Percentiles rank a stretch among this genome's conserved stretches.
These are phyloP conservation scores for Pyrgilauda ruficollis DNA, from an alignment of 2,113 vertebrate genomes.

Conservation along the genomic window DNA sequence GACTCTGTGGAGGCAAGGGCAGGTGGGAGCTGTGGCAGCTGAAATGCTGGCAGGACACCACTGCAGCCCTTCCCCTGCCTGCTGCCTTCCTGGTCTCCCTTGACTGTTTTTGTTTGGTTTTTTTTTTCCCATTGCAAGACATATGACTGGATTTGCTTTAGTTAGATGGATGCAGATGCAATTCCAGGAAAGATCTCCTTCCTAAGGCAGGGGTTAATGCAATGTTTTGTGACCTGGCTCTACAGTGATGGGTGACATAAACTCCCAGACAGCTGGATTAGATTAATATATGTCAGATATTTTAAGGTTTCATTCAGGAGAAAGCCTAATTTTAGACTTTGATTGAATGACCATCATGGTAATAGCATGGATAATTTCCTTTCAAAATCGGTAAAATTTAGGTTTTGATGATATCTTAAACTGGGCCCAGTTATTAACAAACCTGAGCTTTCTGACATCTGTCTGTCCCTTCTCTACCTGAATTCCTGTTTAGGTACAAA, in stretches of 20 bases:
- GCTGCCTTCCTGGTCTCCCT: neutral
- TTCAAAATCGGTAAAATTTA: neutral
- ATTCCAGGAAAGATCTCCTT: neutral
- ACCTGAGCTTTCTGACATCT: neutral
- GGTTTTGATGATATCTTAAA: neutral
- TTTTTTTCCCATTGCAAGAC: neutral
- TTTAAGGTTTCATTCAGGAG: conserved; percentile 18
- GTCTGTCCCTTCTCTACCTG: neutral
- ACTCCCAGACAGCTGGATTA: neutral
- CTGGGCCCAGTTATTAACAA: neutral
- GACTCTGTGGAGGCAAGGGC: neutral
- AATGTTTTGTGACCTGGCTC: neutral
- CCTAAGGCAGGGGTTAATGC: neutral
- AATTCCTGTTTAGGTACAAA: neutral
- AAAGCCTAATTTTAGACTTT: conserved; percentile 41
- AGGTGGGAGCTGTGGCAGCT: neutral
- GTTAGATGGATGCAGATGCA: neutral
- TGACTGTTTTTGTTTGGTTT: neutral
- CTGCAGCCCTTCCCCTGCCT: neutral
- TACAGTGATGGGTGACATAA: neutral
- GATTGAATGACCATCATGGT: neutral
- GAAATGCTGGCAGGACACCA: neutral
- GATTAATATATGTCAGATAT: neutral
- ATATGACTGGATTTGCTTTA: neutral
- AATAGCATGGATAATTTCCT: neutral